Base-by-base conservation (phyloP, 2,888 invertebrate genomes). In the Anodontia alba region DNA sequence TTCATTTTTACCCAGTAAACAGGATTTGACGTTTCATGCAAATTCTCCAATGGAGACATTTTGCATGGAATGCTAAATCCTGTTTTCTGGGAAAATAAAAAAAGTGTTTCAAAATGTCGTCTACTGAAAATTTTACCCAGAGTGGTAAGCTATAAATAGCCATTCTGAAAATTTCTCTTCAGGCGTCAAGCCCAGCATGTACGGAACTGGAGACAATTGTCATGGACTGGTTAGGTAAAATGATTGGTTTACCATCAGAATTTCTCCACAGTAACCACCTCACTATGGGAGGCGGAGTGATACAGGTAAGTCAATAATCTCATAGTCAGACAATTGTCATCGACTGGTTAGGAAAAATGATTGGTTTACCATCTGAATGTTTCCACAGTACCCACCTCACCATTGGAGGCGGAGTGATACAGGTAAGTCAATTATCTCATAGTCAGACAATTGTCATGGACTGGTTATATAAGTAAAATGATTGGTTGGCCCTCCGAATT, bases 161-260 rank as follows among this genome's bases (percentile, higher is more conserved):
- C n/a, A n/a, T n/a, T n/a, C n/a, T n/a, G n/a, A 12, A 15, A 20
- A 12, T 46, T 46, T 20, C 46, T 67, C 75, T 85, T 23, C 90
- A 98, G 98, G 99, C 98, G 0, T 98, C 98, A 0, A 99, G 99
- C 85, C 99, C 99, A 0, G 99, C 98, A 0, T 98, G 98, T 88
- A 99, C 99, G 0, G 99, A 99, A 94, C 95, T 99, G 91, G 99
- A 99, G 95, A 98, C 98, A 73, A 97, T 99, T 33, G 98, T 99
- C 0, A 98, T 99, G 97, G 54, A 54, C 26, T 54, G 99, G 99
- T 95, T 99, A 77, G 99, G 98, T 0, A 98, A 99, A 95, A 97
- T 99, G 96, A 97, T 99, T 67, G 98, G 98, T 0, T 95, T 99
- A 20, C 99, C 99, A 99, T 97, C 98, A 10, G 97, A 97, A 75